A percentile compares a stretch with the other conserved stretches of the same genome.
These are phyloP conservation scores for Enteromius treurensis DNA, from an alignment of 2,797 vertebrate genomes.

Conservation along the genomic window DNA sequence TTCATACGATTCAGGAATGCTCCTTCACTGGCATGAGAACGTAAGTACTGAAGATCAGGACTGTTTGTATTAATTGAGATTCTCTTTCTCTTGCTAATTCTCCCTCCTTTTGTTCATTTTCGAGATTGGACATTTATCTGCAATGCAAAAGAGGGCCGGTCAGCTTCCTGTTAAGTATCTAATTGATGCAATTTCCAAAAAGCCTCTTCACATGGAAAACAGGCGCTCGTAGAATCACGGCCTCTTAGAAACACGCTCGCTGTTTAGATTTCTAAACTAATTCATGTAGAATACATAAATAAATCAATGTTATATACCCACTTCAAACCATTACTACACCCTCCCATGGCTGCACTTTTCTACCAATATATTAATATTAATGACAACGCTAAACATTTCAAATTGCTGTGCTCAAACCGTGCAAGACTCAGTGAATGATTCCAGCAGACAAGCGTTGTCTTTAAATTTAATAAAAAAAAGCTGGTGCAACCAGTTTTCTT, in stretches of 20 bases:
- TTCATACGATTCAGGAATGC: conserved; percentile 58
- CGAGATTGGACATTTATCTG: conserved; percentile 75
- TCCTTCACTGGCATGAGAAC: conserved; percentile 64
- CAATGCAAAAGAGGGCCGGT: conserved; percentile 81
- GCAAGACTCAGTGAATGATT: conserved; percentile 70
- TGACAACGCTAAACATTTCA: conserved; percentile 81
- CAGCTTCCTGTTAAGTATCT: conserved; percentile 79
- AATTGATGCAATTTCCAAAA: conserved; percentile 85
- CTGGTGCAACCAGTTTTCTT: conserved; percentile 53
- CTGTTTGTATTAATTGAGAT: conserved; percentile 79
- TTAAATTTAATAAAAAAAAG: conserved; percentile 59
- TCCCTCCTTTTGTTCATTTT: conserved; percentile 61
- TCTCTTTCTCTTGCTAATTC: conserved; percentile 52
- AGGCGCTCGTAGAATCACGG: conserved; percentile 71
- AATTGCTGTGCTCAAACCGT: conserved; percentile 79
- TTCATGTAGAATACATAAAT: conserved; percentile 86
- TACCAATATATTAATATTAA: conserved; percentile 85
- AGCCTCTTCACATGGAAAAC: conserved; percentile 83
- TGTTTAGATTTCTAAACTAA: conserved; percentile 84
- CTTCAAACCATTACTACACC: conserved; percentile 79
- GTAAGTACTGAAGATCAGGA: conserved; percentile 68
- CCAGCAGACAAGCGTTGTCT: conserved; percentile 70
- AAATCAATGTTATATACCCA: conserved; percentile 81
- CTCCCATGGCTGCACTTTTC: conserved; percentile 76
- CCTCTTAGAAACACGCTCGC: conserved; percentile 75